Base-by-base conservation (phyloP, 2,797 vertebrate species). In the Thamnophis elegans region DNA sequence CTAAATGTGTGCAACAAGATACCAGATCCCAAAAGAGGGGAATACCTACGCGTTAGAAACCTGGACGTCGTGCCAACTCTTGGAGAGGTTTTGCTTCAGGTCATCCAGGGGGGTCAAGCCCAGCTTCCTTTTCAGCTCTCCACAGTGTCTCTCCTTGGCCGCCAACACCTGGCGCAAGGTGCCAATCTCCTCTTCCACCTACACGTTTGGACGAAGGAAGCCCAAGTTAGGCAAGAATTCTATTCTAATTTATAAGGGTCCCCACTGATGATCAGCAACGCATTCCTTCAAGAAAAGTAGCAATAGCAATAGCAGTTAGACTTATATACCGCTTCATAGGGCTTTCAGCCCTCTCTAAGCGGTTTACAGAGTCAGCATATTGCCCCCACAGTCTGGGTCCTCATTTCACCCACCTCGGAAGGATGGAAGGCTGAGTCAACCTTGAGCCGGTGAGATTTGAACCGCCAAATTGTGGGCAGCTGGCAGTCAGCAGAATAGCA, bases 151-250 rank as follows among this genome's bases (percentile, higher is more conserved):
- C 97, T 99, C 99, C 97, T 99, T 99, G 95, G 99, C 99, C 2
- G 98, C 98, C 95, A 99, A 96, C 16, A 99, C 99, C 97, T 99
- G 99, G 28, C 99, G 98, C 93, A 99, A 97, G 10, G 99, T 99
- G 94, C 97, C 97, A 89, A 99, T 99, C 96, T 99, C 99, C 96
- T 99, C 99, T 96, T 99, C 99, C 93, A 99, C 99, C 99, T 99
- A 93, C 22, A 93, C 18, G 12, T 3, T 3, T 8, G 8, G 26
- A 59, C 7, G 0, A 92, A 51, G 93, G 47, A 28, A 62, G 28
- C 54, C 59, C 1, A 1, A 13, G 0, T 2, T 7, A 54, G 36
- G 1, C 32, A 14, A 16, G n/a, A n/a, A n/a, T n/a, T n/a, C n/a
- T n/a, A n/a, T n/a, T n/a, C n/a, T n/a, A n/a, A n/a, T n/a, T n/a